Base-by-base conservation (phyloP, 1,140 invertebrate species). In the Lucilia cuprina region DNA sequence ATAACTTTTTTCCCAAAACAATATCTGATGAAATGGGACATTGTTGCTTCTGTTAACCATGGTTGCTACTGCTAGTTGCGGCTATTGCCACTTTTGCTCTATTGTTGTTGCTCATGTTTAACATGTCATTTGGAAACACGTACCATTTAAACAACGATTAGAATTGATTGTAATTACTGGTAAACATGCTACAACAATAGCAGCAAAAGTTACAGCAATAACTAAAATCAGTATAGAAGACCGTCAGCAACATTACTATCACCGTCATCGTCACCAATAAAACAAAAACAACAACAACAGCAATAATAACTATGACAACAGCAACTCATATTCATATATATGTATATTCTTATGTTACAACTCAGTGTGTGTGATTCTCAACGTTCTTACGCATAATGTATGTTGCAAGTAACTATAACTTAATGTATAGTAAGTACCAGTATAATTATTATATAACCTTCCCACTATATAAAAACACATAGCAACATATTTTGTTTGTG, bases 101-200 rank as follows among this genome's bases (percentile, higher is more conserved):
- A 21, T 70, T 25, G n/a, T 70, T 25, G n/a, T 21, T 21, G n/a
- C 19, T 80, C 75, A 80, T 80, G 19, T 49, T 80, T 47, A 80
- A 80, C 41, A 49, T 80, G 77, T 80, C 77, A 80, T 80, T 50
- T 80, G 8, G 21, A 60, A 83, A 34, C 74, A 78, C 34, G 49
- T 34, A 77, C 74, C 83, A 89, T 88, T 89, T 88, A 89, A 87
- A 88, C 88, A 87, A 74, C 88, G 86, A 89, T 89, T 89, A 88
- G 88, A 89, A 89, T 89, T 89, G 88, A 89, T 89, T 88, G 85
- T 89, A 89, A 89, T 89, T 89, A 88, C 86, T 86, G 13, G 84
- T 60, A 82, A 65, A 82, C 60, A 84, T 84, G 83, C 47, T 49
- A 50, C 9, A 47, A 80, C 17, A 80, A 19, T 35, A 80, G 21